These are phyloP conservation scores for Stenurella melanura DNA, from an alignment of 2,888 invertebrate genomes.

Conservation along the genomic window DNA sequence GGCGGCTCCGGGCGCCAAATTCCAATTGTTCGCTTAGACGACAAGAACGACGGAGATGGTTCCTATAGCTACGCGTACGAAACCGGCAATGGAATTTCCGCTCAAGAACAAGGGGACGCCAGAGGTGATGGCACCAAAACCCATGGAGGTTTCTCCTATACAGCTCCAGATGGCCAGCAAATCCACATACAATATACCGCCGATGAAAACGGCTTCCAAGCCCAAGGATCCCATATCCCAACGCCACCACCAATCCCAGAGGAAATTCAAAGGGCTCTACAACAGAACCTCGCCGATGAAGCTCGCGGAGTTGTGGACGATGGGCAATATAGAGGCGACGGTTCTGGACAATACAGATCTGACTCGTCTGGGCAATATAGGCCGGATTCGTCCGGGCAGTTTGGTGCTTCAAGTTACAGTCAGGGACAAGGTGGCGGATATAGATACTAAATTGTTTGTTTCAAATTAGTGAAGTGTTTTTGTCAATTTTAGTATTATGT, in stretches of 20 bases:
- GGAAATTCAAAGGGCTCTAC: constrained; percentile 73
- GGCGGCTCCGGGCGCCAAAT: constrained; percentile 49
- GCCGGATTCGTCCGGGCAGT: constrained; percentile 20
- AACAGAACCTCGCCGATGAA: constrained; percentile 63
- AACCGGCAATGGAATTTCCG: constrained; percentile 76
- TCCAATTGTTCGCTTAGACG: constrained; percentile 62
- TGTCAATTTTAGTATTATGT: constrained; percentile 21
- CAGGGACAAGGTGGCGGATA: constrained; percentile 38
- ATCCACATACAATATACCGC: constrained; percentile 72
- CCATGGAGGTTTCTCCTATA: constrained; percentile 63
- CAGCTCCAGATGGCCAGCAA: constrained; percentile 64
- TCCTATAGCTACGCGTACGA: constrained; percentile 73
- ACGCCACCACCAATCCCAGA: constrained; percentile 78
- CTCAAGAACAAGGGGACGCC: constrained; percentile 63
- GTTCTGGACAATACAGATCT: constrained; percentile 48
- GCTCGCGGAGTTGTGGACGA: constrained; percentile 59
- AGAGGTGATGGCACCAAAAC: constrained; percentile 65
- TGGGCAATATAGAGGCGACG: constrained; percentile 56
- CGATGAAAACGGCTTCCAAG: constrained; percentile 77
- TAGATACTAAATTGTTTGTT: constrained; percentile 30
- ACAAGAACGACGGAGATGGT: constrained; percentile 64
- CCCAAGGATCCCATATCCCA: constrained; percentile 76
- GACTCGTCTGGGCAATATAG: constrained; percentile 9
- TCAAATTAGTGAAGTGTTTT: constrained; percentile 31
- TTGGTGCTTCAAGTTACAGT: constrained; percentile 19